Conservation (phyloP, 1,140 invertebrate species). For the Formica selysi region DNA sequence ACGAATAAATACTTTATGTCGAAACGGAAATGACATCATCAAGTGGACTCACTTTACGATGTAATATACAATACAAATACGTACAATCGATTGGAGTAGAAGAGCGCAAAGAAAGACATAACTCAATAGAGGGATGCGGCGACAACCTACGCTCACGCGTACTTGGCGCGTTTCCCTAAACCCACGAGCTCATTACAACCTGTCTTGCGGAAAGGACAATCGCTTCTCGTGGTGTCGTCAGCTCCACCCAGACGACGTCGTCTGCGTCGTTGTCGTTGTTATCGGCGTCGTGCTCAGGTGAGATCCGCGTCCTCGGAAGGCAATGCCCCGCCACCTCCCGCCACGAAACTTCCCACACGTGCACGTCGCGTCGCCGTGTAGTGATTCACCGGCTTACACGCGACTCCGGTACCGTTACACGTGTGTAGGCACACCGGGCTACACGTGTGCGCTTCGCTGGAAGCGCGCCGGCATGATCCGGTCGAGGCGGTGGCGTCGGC, state of each 20-base stretch:
- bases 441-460: conserved; percentile 59
- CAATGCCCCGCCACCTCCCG: conserved; percentile 30
- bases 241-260: conserved; percentile 49
- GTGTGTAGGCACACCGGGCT: conserved; percentile 66
- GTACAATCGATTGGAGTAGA: conserved; percentile 34
- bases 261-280: conserved; percentile 15
- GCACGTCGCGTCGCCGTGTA: conserved; percentile 37
- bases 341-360: conserved; percentile 66
- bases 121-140: conserved; percentile 31
- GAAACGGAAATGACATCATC: conserved; percentile 48
- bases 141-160: conserved; percentile 36
- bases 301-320: conserved; percentile 57
- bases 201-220: conserved; percentile 66
- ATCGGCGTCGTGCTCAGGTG: conserved; percentile 46
- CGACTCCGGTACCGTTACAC: conserved; percentile 75
- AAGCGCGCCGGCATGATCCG: conserved; percentile 45
- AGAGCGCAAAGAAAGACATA: conserved; percentile 48
- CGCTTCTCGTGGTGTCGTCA: conserved; percentile 35
- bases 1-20: neutral
- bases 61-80: conserved; percentile 31
- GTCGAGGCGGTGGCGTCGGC: conserved; percentile 1
- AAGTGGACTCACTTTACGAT: conserved; percentile 1
- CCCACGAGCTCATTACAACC: conserved; percentile 60
- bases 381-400: conserved; percentile 78
- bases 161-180: conserved; percentile 39